phyloP scores from a whole-genome alignment of 1,140 invertebrate genomes.

The Pachyrhynchus sulphureomaculatus region DNA sequence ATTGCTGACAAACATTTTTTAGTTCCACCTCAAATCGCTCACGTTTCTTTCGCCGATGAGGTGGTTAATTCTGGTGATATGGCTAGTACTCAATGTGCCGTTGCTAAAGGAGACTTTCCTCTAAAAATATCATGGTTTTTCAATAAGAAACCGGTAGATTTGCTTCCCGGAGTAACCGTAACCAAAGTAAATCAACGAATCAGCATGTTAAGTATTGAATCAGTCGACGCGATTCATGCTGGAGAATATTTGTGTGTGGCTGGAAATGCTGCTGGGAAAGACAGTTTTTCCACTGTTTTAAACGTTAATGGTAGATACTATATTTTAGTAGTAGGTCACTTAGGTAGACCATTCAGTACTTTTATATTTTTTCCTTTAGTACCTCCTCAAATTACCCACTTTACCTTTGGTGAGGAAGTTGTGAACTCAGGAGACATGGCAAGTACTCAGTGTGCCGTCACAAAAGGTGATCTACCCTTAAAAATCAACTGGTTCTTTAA shows the following conservation, averaged over 20 bases:
- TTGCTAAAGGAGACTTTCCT: slow-evolving; percentile 68
- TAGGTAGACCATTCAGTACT: neutral
- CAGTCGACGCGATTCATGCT: slow-evolving; percentile 57
- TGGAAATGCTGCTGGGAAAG: slow-evolving; percentile 65
- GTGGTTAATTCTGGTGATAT: slow-evolving; percentile 68
- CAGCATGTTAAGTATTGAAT: slow-evolving; percentile 62
- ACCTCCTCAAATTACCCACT: slow-evolving; percentile 70
- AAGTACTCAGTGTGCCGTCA: slow-evolving; percentile 62
- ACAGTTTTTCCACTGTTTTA: slow-evolving; percentile 21
- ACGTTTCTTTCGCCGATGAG: slow-evolving; percentile 70
- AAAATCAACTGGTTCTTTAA: slow-evolving; percentile 56
- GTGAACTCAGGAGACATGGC: slow-evolving; percentile 68
- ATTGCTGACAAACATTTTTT: neutral
- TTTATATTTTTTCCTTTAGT: slow-evolving; percentile 52
- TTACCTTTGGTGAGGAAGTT: slow-evolving; percentile 68
- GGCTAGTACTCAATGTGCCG: slow-evolving; percentile 61
- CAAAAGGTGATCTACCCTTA: slow-evolving; percentile 69
- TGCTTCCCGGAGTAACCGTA: slow-evolving; percentile 50
- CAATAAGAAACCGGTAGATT: slow-evolving; percentile 25
- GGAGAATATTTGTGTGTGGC: slow-evolving; percentile 66
- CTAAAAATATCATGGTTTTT: slow-evolving; percentile 58
- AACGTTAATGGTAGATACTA: slow-evolving; percentile 32
- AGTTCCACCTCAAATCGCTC: slow-evolving; percentile 65
- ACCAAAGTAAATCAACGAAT: slow-evolving; percentile 56
- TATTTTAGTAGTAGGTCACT: neutral